phyloP scores from a whole-genome alignment of 2,797 vertebrate genomes.

The Diplodus sargus region DNA sequence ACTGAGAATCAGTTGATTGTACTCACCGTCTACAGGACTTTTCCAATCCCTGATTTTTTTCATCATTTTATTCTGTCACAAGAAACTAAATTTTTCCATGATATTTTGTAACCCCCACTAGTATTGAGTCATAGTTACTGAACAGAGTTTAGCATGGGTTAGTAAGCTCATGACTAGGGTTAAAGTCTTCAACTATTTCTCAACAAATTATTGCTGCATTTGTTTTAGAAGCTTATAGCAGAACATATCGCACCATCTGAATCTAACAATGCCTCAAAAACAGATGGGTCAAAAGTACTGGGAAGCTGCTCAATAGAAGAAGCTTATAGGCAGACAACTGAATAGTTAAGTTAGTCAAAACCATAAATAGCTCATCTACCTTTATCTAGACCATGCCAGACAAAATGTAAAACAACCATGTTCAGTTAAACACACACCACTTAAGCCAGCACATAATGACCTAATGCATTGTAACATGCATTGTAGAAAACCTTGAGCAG shows the following conservation, averaged over 20 bases:
- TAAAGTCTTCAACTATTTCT: background rate
- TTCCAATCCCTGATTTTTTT: background rate
- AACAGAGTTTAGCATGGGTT: background rate
- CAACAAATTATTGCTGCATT: background rate
- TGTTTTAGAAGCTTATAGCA: background rate
- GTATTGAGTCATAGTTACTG: background rate
- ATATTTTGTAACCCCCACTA: background rate
- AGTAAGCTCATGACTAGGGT: background rate
- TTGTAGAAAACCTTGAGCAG: no score
- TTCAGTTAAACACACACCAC: background rate
- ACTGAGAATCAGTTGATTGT: background rate
- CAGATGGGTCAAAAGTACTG: background rate
- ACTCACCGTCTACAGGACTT: background rate
- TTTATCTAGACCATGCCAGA: background rate
- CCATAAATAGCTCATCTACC: background rate
- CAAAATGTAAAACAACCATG: background rate
- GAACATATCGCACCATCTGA: background rate
- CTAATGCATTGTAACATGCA: no score
- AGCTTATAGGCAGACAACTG: background rate
- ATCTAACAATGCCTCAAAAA: background rate
- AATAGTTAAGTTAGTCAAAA: no score
- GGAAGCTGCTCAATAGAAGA: background rate
- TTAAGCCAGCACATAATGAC: no score
- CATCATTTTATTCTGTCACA: background rate
- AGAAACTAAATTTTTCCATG: background rate